A percentile compares a stretch with the other conserved stretches of the same genome.
phyloP scores from a whole-genome alignment of 2,888 invertebrate species.

The Watsonalla binaria region DNA sequence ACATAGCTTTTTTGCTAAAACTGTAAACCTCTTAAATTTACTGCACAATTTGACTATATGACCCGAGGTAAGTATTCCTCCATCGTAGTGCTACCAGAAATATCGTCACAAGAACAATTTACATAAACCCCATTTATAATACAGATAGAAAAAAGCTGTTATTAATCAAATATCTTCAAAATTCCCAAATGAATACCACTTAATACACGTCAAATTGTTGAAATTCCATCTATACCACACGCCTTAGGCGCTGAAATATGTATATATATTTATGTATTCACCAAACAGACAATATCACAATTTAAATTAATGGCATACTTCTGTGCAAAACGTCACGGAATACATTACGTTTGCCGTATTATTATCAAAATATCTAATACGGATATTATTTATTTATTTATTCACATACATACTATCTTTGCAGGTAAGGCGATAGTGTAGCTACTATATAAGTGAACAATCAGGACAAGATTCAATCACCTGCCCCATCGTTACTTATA shows the following conservation, averaged over 20 bases:
- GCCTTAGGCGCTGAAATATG: constrained; percentile 16
- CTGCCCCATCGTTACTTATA: background rate
- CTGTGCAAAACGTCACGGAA: constrained; percentile 39
- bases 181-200: constrained; percentile 5
- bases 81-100: no score
- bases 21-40: no score
- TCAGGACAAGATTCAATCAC: constrained; percentile 30
- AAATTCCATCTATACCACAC: constrained; percentile 32
- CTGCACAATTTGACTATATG: no score
- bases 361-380: constrained; percentile 15
- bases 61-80: no score
- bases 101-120: no score
- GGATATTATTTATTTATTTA: constrained; percentile 12
- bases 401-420: no score
- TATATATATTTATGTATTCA: constrained; percentile 21
- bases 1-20: no score
- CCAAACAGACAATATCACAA: constrained; percentile 9
- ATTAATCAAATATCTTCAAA: background rate
- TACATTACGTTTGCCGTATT: constrained; percentile 28
- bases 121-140: no score
- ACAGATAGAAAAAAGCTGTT: no score
- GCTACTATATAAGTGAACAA: no score
- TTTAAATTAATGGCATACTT: constrained; percentile 33
- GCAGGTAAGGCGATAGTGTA: no score
- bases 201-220: constrained; percentile 27